Evolutionary conservation across 1,140 invertebrate species (phyloP).

Genomic region (Papilio dardanus): DNA sequence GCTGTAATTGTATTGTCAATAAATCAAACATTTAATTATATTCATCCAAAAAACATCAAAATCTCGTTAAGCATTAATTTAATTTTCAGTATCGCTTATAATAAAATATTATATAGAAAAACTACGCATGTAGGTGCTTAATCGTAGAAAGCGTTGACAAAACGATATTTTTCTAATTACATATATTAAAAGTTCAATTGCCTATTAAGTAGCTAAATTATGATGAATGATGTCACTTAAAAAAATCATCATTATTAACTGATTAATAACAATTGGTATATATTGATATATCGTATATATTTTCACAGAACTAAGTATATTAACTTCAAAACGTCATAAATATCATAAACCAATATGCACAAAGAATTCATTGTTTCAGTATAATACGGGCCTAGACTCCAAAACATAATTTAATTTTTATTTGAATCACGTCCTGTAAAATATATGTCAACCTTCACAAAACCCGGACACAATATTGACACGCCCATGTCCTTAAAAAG

Average conservation of each 20-base stretch:
- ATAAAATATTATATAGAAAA: neutral
- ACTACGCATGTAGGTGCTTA: neutral
- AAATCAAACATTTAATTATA: no score
- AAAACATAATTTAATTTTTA: neutral
- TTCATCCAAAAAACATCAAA: no score
- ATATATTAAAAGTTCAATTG: neutral
- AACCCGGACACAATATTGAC: constrained; percentile 9
- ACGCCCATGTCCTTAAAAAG: constrained; percentile 16
- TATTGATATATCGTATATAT: neutral
- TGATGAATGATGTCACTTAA: neutral
- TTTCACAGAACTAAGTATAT: neutral
- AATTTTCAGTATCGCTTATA: no score
- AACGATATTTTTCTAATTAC: neutral
- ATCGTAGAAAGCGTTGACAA: neutral
- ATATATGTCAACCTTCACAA: constrained; percentile 24
- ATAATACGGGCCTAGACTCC: neutral
- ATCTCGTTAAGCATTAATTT: no score
- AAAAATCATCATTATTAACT: neutral
- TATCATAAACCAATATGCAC: neutral
- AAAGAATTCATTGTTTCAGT: neutral
- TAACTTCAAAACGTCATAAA: neutral
- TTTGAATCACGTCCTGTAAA: neutral
- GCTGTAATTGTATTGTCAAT: no score
- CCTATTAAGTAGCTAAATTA: neutral
- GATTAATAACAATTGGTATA: neutral